A percentile compares a stretch with the other conserved stretches of the same genome.
These are phyloP conservation scores for Drosophila pseudoobscura DNA, from an alignment of 1,140 invertebrate species.

Conservation along the genomic window DNA sequence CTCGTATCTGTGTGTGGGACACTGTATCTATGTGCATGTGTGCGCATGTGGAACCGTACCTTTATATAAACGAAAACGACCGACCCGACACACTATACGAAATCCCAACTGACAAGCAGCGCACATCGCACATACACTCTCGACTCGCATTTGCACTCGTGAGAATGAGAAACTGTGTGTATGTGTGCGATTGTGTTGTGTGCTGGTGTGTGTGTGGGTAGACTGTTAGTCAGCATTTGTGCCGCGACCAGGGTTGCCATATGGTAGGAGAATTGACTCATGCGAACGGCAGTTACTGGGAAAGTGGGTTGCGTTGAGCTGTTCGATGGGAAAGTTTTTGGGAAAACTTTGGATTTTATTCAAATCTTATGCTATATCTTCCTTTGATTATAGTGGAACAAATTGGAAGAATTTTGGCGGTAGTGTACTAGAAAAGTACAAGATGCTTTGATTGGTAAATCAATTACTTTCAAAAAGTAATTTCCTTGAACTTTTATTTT, in stretches of 20 bases:
- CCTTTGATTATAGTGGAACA: background rate
- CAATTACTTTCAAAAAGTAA: no score
- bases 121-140: conserved; percentile 23
- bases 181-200: background rate
- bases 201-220: conserved; percentile 54
- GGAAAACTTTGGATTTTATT: background rate
- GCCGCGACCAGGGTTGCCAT: conserved; percentile 53
- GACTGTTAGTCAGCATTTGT: conserved; percentile 71
- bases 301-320: background rate
- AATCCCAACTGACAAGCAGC: conserved; percentile 80
- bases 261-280: conserved; percentile 22
- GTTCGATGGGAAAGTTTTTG: conserved; percentile 13
- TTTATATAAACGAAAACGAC: conserved; percentile 76
- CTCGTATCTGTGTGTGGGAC: conserved; percentile 34
- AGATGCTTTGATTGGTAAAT: no score
- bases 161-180: conserved; percentile 3
- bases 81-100: conserved; percentile 74
- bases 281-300: conserved; percentile 2
- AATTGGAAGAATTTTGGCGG: no score
- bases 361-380: background rate
- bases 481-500: no score
- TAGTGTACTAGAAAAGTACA: no score
- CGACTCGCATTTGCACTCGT: no score
- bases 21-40: conserved; percentile 22
- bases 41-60: conserved; percentile 75